These are phyloP conservation scores for Cichladusa arquata DNA, from an alignment of 2,113 vertebrate species.

Conservation along the genomic window DNA sequence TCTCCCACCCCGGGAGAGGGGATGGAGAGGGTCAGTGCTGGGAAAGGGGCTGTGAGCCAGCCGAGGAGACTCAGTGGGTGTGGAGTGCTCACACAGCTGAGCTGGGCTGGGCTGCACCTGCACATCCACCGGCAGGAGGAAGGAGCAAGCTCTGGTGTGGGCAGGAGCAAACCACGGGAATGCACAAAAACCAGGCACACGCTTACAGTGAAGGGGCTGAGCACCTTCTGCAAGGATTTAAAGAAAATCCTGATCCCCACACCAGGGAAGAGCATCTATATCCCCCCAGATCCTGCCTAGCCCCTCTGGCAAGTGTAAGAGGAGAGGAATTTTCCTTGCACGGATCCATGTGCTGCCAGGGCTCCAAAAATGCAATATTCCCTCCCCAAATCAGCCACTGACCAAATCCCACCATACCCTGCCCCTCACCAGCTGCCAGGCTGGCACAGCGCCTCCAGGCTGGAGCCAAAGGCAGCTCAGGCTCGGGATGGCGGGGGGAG, in stretches of 20 bases:
- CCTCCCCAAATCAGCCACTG: background rate
- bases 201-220: fast-evolving
- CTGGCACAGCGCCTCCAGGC: background rate
- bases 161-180: background rate
- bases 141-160: background rate
- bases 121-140: background rate
- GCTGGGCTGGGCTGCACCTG: background rate
- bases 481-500: background rate
- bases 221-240: background rate
- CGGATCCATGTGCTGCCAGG: fast-evolving
- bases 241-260: background rate
- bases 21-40: fast-evolving
- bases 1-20: fast-evolving
- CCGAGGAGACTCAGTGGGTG: fast-evolving
- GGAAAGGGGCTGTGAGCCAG: background rate
- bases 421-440: background rate
- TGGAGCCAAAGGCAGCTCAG: background rate
- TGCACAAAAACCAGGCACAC: fast-evolving
- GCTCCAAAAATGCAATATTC: background rate
- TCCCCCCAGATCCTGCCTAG: background rate
- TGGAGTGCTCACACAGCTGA: fast-evolving
- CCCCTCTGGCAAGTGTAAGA: background rate
- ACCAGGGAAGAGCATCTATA: background rate
- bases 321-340: background rate
- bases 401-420: background rate